Evolutionary conservation across 2,888 invertebrate genomes (phyloP), one percentile per base, ranked within the genome.

Genomic region (Argyresthia albistria): DNA sequence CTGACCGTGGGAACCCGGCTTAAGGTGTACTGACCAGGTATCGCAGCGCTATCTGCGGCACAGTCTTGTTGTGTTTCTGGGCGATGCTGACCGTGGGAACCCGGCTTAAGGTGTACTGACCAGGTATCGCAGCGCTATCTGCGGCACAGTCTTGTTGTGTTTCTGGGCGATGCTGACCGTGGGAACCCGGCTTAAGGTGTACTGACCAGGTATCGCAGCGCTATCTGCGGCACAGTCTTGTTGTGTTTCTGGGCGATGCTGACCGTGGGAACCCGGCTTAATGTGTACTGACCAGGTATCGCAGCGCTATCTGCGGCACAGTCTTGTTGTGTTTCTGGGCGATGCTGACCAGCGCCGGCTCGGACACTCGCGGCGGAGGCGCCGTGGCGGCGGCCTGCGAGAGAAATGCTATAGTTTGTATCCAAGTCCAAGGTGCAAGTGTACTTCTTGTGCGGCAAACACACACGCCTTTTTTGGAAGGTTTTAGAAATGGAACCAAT

Each of bases 211-310:
- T 90, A 92, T 67, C 91, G 84, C 25, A 92, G 66, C 0, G 89
- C 80, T 35, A 93, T 70, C 74, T 93, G 93, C 0, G 91, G 89
- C 0, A 90, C 80, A 0, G 90, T 89, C 72, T 93, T 93, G 0
- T 84, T 84, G 56, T 93, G 86, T 57, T 92, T 93, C 50, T 88
- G 75, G 0, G 83, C 91, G 6, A 93, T 88, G n/a, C 74, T 77
- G 84, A 55, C 91, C 88, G 49, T 89, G 77, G 3, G n/a, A n/a
- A n/a, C n/a, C n/a, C n/a, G 25, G 25, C 6, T 6, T 4, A 2
- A 25, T 25, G 25, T 25, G 6, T 12, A 58, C 65, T 73, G 70
- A 91, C 91, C 82, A 91, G 74, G 70, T 90, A 92, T 67, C 91
- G 84, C 25, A 92, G 66, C 0, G 89, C 80, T 35, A 93, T 70